Evolutionary conservation across 2,797 vertebrate genomes (phyloP).

Genomic region (Chiloscyllium punctatum): DNA sequence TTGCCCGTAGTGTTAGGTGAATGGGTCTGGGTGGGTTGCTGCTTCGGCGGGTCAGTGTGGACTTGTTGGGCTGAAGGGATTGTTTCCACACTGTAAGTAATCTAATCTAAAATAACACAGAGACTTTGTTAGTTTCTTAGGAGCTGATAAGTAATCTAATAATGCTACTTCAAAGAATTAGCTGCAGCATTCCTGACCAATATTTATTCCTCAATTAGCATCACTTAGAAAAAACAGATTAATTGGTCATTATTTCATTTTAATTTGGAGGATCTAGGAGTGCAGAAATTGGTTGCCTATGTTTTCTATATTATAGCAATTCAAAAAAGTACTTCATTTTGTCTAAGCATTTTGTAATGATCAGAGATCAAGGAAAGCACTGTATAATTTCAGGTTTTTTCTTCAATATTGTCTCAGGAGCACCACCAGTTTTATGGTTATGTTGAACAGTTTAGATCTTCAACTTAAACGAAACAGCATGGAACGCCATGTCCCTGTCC

Average conservation of each 20-base stretch:
- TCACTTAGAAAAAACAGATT: background rate
- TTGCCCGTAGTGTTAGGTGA: too few species aligned
- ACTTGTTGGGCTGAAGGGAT: too few species aligned
- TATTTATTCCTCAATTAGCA: slow-evolving; percentile 2
- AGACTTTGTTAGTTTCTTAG: background rate
- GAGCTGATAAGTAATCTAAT: background rate
- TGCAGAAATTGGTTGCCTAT: background rate
- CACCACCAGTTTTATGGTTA: background rate
- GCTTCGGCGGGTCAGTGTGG: too few species aligned
- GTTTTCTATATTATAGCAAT: background rate
- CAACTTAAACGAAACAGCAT: slow-evolving; percentile 48
- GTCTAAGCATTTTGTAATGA: background rate
- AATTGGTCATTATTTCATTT: background rate
- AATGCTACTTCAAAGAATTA: background rate
- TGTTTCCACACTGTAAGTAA: too few species aligned
- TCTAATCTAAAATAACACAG: too few species aligned
- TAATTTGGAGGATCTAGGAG: background rate
- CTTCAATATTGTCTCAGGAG: slow-evolving; percentile 30
- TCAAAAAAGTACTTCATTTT: background rate
- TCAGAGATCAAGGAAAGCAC: background rate
- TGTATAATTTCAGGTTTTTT: background rate
- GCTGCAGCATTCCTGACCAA: background rate
- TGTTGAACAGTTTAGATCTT: background rate
- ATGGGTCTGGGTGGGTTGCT: too few species aligned
- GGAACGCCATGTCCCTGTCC: slow-evolving; percentile 58